Conservation (phyloP, 2,113 vertebrate species). For the Callipepla californica region DNA sequence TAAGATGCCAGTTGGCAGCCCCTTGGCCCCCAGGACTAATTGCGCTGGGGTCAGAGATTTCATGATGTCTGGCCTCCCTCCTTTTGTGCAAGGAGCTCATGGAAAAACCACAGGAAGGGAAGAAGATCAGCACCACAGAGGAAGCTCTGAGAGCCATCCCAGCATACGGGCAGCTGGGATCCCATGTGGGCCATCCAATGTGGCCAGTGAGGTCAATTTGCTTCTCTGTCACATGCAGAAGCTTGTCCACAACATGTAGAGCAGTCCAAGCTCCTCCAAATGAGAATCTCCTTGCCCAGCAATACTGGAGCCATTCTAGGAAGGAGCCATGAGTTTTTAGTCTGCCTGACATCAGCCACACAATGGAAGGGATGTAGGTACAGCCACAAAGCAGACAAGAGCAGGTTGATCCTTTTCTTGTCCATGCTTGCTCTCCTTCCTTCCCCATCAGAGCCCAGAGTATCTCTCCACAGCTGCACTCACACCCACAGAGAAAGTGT, state of each 20-base stretch:
- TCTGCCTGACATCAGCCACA: background rate
- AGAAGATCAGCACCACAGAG: background rate
- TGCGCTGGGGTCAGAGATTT: background rate
- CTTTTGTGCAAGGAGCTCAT: background rate
- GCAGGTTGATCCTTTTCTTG: background rate
- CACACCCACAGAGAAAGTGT: background rate
- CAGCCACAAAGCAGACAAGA: background rate
- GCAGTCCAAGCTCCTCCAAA: background rate
- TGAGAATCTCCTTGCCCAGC: background rate
- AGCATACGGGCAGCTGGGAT: background rate
- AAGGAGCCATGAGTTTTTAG: background rate
- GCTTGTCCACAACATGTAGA: background rate
- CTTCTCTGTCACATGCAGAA: background rate
- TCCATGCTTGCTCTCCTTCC: background rate
- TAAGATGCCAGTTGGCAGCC: background rate
- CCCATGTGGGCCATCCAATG: background rate
- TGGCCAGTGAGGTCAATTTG: accelerated
- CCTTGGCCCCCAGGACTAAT: constrained; percentile 8
- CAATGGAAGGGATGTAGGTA: background rate
- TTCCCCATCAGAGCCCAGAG: background rate
- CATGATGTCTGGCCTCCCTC: background rate
- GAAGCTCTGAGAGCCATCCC: background rate
- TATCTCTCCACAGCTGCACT: background rate
- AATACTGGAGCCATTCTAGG: background rate
- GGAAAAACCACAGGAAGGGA: background rate